Evolutionary conservation across 2,113 vertebrate species (phyloP), one percentile per base, ranked within the genome.

Genomic region (Vimba vimba): DNA sequence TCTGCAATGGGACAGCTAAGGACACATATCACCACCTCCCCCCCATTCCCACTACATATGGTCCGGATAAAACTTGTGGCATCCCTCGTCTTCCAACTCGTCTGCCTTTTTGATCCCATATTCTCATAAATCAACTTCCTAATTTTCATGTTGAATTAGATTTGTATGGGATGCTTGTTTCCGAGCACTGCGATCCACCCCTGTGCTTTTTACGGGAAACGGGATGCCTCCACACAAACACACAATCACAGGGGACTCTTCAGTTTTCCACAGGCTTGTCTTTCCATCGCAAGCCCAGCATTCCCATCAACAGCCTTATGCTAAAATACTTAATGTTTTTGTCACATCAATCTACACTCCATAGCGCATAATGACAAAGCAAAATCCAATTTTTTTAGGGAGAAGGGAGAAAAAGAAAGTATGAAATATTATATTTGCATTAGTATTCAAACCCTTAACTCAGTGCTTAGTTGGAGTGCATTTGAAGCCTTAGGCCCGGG

Each of bases 111-210:
- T 94, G 88, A 93, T 93, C 91, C 89, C 86, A 84, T 82, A 90
- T 93, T 91, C 90, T 90, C 91, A 93, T 93, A 93, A 94, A 94
- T 93, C 89, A 93, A 90, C 87, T 90, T 86, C 79, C 68, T 91
- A 92, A 93, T 87, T 94, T 94, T 88, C 87, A 87, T 89, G 88
- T 62, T 91, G 91, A 94, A 92, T 93, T 90, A 93, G 90, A 95
- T 88, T 90, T 75, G 87, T 91, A 91, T 74, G 64, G 88, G 91
- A 77, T 17, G 59, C 68, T 64, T 79, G 59, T 71, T 71, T 57
- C 57, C 27, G 78, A 57, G 77, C n/a, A 71, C 85, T 86, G 85
- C 88, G 85, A 92, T 91, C 91, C 91, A 84, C 91, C 91, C 89
- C 90, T 90, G 89, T 33, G 27, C 85, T 82, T 87, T 92, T 94